These are phyloP conservation scores for Metalampra italica DNA, from an alignment of 2,888 invertebrate species.

Conservation along the genomic window DNA sequence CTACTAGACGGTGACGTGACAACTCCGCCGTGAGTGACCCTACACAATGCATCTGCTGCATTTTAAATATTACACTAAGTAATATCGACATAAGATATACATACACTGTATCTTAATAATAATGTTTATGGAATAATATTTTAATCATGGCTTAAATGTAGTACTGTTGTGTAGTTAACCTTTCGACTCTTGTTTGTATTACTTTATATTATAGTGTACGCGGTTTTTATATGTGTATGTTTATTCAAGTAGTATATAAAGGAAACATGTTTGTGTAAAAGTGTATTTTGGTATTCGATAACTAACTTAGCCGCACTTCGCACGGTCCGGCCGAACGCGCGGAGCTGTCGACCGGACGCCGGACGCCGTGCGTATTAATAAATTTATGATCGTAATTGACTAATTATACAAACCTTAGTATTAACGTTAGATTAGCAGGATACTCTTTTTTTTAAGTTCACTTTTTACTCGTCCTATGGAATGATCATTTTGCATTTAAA, in stretches of 20 bases:
- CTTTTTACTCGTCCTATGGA: conserved; percentile 51
- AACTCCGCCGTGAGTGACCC: conserved; percentile 35
- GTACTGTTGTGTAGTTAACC: conserved; percentile 76
- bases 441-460: conserved; percentile 64
- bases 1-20: not conserved
- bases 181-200: conserved; percentile 76
- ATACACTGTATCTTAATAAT: conserved; percentile 68
- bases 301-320: conserved; percentile 36
- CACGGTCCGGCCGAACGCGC: conserved; percentile 15
- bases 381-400: conserved; percentile 79
- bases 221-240: conserved; percentile 78
- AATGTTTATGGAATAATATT: conserved; percentile 71
- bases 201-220: conserved; percentile 75
- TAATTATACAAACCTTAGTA: conserved; percentile 75
- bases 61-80: conserved; percentile 60
- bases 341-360: conserved; percentile 2
- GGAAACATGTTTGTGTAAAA: conserved; percentile 71
- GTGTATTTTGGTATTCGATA: conserved; percentile 72
- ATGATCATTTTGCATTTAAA: conserved; percentile 68
- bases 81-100: conserved; percentile 64
- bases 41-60: conserved; percentile 42
- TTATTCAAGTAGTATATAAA: conserved; percentile 73
- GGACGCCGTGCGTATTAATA: conserved; percentile 42
- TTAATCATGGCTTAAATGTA: conserved; percentile 76
- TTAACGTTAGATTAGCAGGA: conserved; percentile 68